phyloP scores from a whole-genome alignment of 2,888 invertebrate species.

The Hymenopus coronatus region DNA sequence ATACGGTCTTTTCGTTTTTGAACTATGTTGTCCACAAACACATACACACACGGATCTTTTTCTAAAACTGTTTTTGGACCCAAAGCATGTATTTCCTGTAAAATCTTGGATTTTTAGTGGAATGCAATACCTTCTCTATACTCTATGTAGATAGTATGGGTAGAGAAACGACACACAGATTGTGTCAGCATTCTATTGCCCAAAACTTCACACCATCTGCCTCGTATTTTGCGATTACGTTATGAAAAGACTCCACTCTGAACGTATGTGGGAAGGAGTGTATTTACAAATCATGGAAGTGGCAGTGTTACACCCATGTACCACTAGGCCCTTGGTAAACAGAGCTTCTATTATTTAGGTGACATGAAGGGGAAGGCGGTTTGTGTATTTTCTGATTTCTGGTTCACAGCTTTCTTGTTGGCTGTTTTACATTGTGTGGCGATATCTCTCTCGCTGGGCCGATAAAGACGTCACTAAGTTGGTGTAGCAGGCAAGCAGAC shows the following conservation, averaged over 20 bases:
- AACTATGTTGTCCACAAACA: too few species aligned
- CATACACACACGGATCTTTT: too few species aligned
- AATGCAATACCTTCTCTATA: too few species aligned
- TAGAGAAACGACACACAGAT: too few species aligned
- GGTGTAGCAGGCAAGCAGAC: slow-evolving; percentile 3
- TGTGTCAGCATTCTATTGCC: not conserved
- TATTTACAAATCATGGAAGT: slow-evolving; percentile 18
- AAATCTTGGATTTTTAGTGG: too few species aligned
- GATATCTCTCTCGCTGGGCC: not conserved
- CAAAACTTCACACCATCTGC: not conserved
- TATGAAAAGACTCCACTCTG: not conserved
- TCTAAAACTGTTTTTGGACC: too few species aligned
- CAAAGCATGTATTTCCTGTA: too few species aligned
- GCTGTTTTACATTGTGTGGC: not conserved
- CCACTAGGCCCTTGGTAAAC: slow-evolving; percentile 1
- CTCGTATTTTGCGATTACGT: not conserved
- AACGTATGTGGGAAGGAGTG: not conserved
- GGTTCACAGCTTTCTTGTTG: slow-evolving; percentile 15
- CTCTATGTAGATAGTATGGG: too few species aligned
- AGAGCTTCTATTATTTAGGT: slow-evolving; percentile 17
- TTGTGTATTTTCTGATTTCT: slow-evolving; percentile 22
- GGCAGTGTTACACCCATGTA: not conserved
- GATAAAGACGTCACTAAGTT: slow-evolving; percentile 20
- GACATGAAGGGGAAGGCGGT: slow-evolving; percentile 5
- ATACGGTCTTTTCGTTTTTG: too few species aligned